Evolutionary conservation across 2,113 vertebrate genomes (phyloP), one percentile per base, ranked within the genome.

Genomic region (Hypocryptadius cinnamomeus): DNA sequence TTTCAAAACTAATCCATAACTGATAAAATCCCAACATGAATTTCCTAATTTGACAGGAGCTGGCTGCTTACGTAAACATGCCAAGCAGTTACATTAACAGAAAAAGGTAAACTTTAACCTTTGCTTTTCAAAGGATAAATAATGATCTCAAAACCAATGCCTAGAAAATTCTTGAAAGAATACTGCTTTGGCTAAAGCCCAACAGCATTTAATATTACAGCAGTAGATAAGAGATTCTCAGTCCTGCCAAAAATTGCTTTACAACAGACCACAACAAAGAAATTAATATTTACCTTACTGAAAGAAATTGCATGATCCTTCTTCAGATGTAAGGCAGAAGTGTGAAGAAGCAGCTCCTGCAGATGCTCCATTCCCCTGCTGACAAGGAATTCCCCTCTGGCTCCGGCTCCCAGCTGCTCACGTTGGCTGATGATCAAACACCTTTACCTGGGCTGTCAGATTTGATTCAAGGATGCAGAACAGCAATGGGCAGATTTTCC

Each of bases 41-140:
- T 87, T 95, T 92, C 51, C 94, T 90, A 47, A 50, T 89, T 91
- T 92, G 56, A 90, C 85, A 98, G 93, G 95, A 97, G 83, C 51
- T 90, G n/a, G 97, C 84, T 92, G 87, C 92, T 87, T 86, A 78
- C 54, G 92, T 96, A 96, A 93, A 96, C 39, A 94, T 44, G 72
- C 53, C 66, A 68, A 68, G 87, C 30, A 51, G 92, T 96, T 44
- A 85, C 63, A 50, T 35, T 96, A 96, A 97, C 92, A 92, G 91
- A 35, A 71, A 53, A 31, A 70, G 92, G 94, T 97, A 96, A 97
- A 87, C 40, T 74, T 79, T 71, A 85, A 77, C 59, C 76, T 91
- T 60, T 64, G 79, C 78, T 93, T 86, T 91, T 72, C 28, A 42
- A 65, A 89, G 47, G 39, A 91, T 86, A 76, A 86, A 93, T 94